phyloP scores from a whole-genome alignment of 2,888 invertebrate genomes.

The Xestia rhomboidea region DNA sequence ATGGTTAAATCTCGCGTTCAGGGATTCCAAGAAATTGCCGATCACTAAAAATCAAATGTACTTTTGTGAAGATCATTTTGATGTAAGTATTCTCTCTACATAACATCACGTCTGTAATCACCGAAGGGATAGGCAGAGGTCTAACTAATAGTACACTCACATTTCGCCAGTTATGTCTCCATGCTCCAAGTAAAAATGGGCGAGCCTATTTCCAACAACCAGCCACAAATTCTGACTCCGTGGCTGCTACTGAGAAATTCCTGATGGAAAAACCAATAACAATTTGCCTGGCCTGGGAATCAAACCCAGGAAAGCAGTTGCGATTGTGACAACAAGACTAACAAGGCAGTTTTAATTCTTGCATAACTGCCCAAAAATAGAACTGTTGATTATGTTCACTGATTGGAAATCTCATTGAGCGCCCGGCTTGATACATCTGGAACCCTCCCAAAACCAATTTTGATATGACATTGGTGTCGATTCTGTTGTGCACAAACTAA shows the following conservation, averaged over 20 bases:
- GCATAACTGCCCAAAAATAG: too few species aligned
- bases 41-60: not conserved
- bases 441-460: too few species aligned
- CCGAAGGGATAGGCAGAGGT: not conserved
- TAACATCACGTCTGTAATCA: not conserved
- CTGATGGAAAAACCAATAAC: not conserved
- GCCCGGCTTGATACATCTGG: too few species aligned
- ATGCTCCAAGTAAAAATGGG: not conserved
- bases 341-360: too few species aligned
- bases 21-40: not conserved
- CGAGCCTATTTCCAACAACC: not conserved
- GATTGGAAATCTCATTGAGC: too few species aligned
- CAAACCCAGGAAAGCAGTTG: too few species aligned
- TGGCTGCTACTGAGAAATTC: not conserved
- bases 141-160: not conserved
- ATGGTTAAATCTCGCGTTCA: not conserved
- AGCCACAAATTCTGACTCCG: not conserved
- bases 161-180: not conserved
- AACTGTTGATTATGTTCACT: too few species aligned
- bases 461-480: not conserved
- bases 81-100: conserved; percentile 13
- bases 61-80: conserved; percentile 32
- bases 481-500: too few species aligned
- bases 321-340: too few species aligned
- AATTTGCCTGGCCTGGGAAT: not conserved